A percentile compares a stretch with the other conserved stretches of the same genome.
Evolutionary conservation across 2,113 vertebrate genomes (phyloP).

Genomic region (Desmodus rotundus): DNA sequence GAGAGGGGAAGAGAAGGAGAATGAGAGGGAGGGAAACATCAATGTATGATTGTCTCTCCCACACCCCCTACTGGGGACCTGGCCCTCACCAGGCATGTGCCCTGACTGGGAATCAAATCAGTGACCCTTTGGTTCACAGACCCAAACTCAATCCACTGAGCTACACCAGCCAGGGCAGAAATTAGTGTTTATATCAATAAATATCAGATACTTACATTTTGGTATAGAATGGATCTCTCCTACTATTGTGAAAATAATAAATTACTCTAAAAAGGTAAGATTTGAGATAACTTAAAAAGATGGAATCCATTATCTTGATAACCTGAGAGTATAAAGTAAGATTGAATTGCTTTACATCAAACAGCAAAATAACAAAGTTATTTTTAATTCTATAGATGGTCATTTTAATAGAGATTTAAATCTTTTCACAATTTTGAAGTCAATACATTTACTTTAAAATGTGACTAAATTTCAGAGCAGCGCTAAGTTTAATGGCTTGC

Average conservation of each 20-base stretch:
- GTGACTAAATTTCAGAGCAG: neutral
- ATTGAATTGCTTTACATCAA: neutral
- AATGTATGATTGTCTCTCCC: too few relatives aligned
- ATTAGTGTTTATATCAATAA: neutral
- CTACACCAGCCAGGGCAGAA: neutral
- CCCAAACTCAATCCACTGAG: too few relatives aligned
- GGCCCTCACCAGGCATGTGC: too few relatives aligned
- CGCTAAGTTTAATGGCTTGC: neutral
- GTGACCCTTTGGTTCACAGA: too few relatives aligned
- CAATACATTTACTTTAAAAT: conserved; percentile 9
- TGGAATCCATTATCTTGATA: neutral
- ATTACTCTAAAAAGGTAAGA: neutral
- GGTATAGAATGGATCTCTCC: neutral
- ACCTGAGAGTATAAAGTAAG: neutral
- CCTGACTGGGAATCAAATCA: too few relatives aligned
- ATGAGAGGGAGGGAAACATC: too few relatives aligned
- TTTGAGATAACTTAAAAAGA: conserved; percentile 2
- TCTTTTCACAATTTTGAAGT: neutral
- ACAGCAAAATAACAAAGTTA: neutral
- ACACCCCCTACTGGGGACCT: too few relatives aligned
- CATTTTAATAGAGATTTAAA: neutral
- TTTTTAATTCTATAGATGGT: neutral
- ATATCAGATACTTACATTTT: neutral
- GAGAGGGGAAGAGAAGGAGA: too few relatives aligned
- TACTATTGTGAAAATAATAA: conserved; percentile 6